Base-by-base conservation (phyloP, 1,140 invertebrate genomes). In the Bombus waltoni region DNA sequence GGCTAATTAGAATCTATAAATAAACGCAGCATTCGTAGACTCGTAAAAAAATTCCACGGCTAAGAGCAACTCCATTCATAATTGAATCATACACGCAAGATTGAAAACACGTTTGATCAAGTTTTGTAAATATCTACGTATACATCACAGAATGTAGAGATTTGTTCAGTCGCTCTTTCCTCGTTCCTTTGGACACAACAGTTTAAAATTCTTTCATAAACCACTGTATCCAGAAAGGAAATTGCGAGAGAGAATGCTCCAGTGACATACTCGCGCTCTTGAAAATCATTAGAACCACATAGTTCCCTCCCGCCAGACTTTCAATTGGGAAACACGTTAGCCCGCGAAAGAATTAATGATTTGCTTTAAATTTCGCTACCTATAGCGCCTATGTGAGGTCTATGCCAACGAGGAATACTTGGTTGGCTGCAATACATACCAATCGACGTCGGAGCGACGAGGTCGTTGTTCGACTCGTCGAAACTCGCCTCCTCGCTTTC, bases 301-400 rank as follows among this genome's bases (percentile, higher is more conserved):
- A 62, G 59, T 62, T n/a, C 28, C 25, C 59, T 32, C 32, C 15
- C 15, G 0, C 18, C n/a, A 28, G 10, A 35, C 3, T 35, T 74
- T 53, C 73, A 18, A 57, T 38, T 4, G 73, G 35, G 42, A 53
- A 68, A 53, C 15, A 22, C 25, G 47, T 38, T 22, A 74, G 78
- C 71, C 77, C 59, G 38, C 53, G 79, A 74, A 81, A 81, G 59
- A 59, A 47, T 85, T 81, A 38, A 81, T 53, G 71, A 87, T 71
- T 66, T 74, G 76, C 59, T 90, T 53, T 88, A 94, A 92, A 94
- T 95, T 93, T 95, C 94, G 87, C 94, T 93, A 93, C 92, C 93
- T 93, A 95, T 92, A 47, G 92, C 91, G 79, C 89, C 91, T 47
- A 93, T 93, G 84, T 95, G 95, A 9, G 94, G 95, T 89, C 94